Conservation (phyloP, 2,113 vertebrate species). For the Anoura caudifer region DNA sequence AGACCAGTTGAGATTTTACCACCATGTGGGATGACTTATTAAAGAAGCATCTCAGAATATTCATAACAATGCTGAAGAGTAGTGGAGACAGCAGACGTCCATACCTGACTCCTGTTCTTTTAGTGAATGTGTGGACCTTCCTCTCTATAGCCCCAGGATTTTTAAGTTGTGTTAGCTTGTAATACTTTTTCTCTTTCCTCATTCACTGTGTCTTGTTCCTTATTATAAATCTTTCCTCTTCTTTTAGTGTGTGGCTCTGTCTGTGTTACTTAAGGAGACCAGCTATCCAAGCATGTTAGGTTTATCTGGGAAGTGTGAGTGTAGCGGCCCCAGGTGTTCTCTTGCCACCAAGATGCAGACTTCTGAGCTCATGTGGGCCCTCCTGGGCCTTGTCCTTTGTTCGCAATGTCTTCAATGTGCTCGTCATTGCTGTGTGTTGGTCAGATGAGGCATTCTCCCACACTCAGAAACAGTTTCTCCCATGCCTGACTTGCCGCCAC, state of each 20-base stretch:
- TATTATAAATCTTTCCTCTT: neutral
- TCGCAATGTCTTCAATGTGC: neutral
- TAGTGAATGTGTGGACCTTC: neutral
- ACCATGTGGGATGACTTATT: neutral
- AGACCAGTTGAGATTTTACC: neutral
- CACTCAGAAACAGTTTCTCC: neutral
- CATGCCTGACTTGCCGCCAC: neutral
- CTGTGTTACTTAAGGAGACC: neutral
- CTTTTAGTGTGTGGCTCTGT: neutral
- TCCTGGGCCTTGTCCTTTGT: neutral
- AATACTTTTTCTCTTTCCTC: neutral
- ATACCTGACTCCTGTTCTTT: neutral
- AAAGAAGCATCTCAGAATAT: neutral
- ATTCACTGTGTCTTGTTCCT: neutral
- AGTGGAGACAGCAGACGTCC: neutral
- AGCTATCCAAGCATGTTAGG: neutral
- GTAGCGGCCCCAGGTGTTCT: neutral
- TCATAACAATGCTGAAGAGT: neutral
- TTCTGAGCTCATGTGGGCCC: rapidly evolving
- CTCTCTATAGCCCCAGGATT: neutral
- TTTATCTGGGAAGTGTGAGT: neutral
- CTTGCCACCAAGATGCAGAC: neutral
- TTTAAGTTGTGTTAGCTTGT: neutral
- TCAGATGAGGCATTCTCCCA: neutral
- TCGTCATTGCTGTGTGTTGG: neutral